Evolutionary conservation across 2,888 invertebrate genomes (phyloP), one percentile per base, ranked within the genome.

Genomic region (Leptinotarsa tumamoca): DNA sequence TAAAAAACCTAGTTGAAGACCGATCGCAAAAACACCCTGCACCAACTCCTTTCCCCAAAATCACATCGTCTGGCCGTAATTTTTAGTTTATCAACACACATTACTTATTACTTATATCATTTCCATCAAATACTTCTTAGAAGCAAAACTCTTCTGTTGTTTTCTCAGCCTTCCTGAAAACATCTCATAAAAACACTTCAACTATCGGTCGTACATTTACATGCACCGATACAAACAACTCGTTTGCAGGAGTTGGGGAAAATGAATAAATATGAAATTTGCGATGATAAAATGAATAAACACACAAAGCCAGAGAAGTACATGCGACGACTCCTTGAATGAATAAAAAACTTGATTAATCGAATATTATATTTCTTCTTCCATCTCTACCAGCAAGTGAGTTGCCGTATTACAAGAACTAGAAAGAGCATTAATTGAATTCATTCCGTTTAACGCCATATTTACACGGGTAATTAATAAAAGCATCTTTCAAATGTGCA

Each of bases 311-410:
- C 73, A 81, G 81, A 82, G 80, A 77, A 74, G 80, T 82, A 82
- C 83, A 83, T 80, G 82, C 80, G 81, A 82, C 82, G 81, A 81
- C 82, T 82, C 82, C 78, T 82, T 81, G 81, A 82, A 77, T 77
- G 73, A 71, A 79, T 43, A 78, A 82, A 82, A 81, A 82, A 75
- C 73, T 69, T 80, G 79, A 82, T 82, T 82, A 82, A 82, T 82
- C 80, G 80, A 79, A 79, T 82, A 81, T 82, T 82, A 83, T 81
- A 79, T 82, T 83, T 74, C 82, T 75, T 79, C 80, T 78, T 75
- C 72, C 79, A 81, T 77, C 80, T 78, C 78, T 79, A 77, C 77
- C 80, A 79, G 78, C 79, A 77, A 77, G 80, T 17, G 63, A 63
- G 63, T 43, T 63, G 63, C 63, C 21, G 23, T 14, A 23, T 58